phyloP scores from a whole-genome alignment of 2,888 invertebrate species.

The Pollenia angustigena region DNA sequence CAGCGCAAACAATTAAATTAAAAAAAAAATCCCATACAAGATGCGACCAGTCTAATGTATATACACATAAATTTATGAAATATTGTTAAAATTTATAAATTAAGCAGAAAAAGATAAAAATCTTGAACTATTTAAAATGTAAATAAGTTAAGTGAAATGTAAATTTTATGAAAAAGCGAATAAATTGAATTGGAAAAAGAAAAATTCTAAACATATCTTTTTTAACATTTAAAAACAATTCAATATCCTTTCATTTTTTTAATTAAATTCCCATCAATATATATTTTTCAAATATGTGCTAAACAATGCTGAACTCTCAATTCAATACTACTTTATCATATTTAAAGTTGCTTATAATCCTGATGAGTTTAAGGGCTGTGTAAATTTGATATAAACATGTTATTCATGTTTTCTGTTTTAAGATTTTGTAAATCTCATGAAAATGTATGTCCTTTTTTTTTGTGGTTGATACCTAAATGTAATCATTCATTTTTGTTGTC shows the following conservation, averaged over 20 bases:
- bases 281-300: not conserved
- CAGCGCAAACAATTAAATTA: too few relatives aligned
- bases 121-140: too few relatives aligned
- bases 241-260: not conserved
- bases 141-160: too few relatives aligned
- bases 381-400: slow-evolving; percentile 18
- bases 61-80: too few relatives aligned
- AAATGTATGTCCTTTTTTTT: not conserved
- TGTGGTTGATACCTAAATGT: not conserved
- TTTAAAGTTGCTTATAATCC: slow-evolving; percentile 3
- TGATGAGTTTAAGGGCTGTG: slow-evolving; percentile 18
- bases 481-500: slow-evolving; percentile 32
- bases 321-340: not conserved
- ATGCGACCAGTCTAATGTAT: too few relatives aligned
- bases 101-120: too few relatives aligned
- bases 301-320: not conserved
- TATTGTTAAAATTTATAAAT: too few relatives aligned
- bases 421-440: slow-evolving; percentile 7
- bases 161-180: too few relatives aligned
- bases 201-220: too few relatives aligned
- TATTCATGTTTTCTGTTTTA: not conserved
- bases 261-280: slow-evolving; percentile 24
- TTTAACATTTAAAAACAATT: too few relatives aligned
- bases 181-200: too few relatives aligned
- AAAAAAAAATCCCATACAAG: too few relatives aligned